Base-by-base conservation (phyloP, 2,113 vertebrate genomes). In the Grammomys surdaster region DNA sequence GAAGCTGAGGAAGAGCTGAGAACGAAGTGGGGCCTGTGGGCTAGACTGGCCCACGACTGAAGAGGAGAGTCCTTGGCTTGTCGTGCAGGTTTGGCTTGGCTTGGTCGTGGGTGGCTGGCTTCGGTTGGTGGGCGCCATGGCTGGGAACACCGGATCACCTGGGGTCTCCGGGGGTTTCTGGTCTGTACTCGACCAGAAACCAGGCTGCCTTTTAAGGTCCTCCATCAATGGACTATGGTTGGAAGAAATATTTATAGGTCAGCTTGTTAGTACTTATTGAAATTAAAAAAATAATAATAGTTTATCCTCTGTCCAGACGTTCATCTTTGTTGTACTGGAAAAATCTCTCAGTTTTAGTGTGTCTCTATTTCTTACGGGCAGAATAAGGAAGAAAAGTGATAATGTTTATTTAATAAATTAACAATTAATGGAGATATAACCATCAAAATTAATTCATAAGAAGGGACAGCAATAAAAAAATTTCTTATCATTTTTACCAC, bases 401-500 rank as follows among this genome's bases (percentile, higher is more conserved):
- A 72, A 70, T 51, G 51, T n/a, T 17, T 91, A 51, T n/a, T 77
- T 88, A 36, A 95, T 33, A 89, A 4, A 31, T 58, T 93, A 65
- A 89, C 78, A 58, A 88, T 81, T 80, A 33, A 76, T 58, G 36
- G 2, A 2, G 43, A 17, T 93, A 89, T n/a, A 70, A 86, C 8
- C 11, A 90, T 67, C n/a, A 67, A 90, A 90, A 73, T 77, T 85
- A 72, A 82, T 85, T 81, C 17, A 81, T 76, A 24, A 63, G 81
- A 70, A 94, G 72, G 43, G 20, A 5, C 89, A 69, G 24, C 5
- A 40, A 63, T 60, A 48, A 13, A 31, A 12, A 63, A 36, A 31
- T 67, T 19, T 26, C 76, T 92, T 9, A 65, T 91, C 85, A 67
- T 80, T 84, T 69, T 88, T 92, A 91, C 84, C 92, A 72, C 1